Percentiles rank a stretch among this genome's conserved stretches.
These are phyloP conservation scores for Holacanthus passer DNA, from an alignment of 2,113 vertebrate species.

Conservation along the genomic window DNA sequence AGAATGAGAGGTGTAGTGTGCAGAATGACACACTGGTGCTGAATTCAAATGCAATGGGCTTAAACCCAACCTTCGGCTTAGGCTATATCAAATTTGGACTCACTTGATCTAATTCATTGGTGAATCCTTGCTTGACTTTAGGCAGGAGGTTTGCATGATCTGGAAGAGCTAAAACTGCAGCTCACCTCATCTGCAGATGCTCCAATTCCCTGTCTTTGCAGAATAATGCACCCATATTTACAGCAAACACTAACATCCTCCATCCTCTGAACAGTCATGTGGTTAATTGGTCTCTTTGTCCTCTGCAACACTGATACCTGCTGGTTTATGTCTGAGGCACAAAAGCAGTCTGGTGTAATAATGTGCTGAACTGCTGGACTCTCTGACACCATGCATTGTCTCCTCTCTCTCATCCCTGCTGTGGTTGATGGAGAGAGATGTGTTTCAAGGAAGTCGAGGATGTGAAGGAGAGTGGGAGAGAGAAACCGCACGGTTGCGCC, in stretches of 20 bases:
- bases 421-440: neutral
- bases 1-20: neutral
- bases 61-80: neutral
- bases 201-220: too few relatives aligned
- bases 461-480: slow-evolving; percentile 1
- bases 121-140: neutral
- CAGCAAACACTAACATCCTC: neutral
- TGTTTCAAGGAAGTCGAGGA: neutral
- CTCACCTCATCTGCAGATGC: too few relatives aligned
- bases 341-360: slow-evolving; percentile 27
- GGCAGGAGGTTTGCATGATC: neutral
- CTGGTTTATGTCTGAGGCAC: neutral
- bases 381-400: neutral
- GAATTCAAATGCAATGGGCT: neutral
- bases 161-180: neutral
- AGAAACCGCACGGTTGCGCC: slow-evolving; percentile 44
- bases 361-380: slow-evolving; percentile 8
- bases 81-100: neutral
- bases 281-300: slow-evolving; percentile 44
- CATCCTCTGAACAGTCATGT: neutral
- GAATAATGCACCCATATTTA: too few relatives aligned
- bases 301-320: slow-evolving; percentile 12
- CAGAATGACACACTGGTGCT: neutral
- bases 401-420: neutral
- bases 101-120: neutral